Conservation (phyloP, 2,797 vertebrate genomes). For the Myotis daubentonii region DNA sequence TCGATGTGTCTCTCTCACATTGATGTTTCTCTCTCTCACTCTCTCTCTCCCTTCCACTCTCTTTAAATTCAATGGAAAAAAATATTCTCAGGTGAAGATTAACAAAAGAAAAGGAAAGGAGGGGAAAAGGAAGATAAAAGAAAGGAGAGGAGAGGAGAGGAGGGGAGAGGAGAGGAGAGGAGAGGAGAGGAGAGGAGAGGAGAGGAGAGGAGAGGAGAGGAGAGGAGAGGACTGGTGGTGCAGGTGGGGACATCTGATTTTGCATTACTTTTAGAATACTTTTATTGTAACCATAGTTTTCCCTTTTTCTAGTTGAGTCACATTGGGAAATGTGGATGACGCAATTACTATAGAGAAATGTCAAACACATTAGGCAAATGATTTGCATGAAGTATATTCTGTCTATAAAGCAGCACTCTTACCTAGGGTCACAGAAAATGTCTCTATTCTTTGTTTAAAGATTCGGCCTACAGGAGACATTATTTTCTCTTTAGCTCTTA, state of each 20-base stretch:
- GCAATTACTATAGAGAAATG: neutral
- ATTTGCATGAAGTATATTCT: neutral
- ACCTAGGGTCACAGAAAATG: neutral
- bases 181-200: too few relatives aligned
- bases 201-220: too few relatives aligned
- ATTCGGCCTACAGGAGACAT: neutral
- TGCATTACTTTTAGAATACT: neutral
- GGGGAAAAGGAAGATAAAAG: too few relatives aligned
- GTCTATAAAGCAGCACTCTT: neutral
- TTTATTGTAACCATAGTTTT: neutral
- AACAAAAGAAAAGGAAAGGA: too few relatives aligned
- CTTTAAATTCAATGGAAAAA: too few relatives aligned
- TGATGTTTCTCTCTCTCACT: too few relatives aligned
- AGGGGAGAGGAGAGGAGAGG: fast-evolving
- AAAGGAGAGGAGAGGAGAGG: too few relatives aligned
- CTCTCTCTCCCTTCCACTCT: too few relatives aligned
- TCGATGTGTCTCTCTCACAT: too few relatives aligned
- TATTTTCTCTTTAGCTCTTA: neutral
- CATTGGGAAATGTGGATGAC: neutral
- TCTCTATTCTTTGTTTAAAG: neutral
- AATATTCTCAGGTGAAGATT: too few relatives aligned
- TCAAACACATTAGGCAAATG: neutral
- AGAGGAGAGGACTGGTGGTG: too few relatives aligned
- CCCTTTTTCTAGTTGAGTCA: neutral
- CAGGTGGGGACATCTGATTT: neutral